Evolutionary conservation across 1,140 invertebrate genomes (phyloP).

Genomic region (Drosophila neocordata): DNA sequence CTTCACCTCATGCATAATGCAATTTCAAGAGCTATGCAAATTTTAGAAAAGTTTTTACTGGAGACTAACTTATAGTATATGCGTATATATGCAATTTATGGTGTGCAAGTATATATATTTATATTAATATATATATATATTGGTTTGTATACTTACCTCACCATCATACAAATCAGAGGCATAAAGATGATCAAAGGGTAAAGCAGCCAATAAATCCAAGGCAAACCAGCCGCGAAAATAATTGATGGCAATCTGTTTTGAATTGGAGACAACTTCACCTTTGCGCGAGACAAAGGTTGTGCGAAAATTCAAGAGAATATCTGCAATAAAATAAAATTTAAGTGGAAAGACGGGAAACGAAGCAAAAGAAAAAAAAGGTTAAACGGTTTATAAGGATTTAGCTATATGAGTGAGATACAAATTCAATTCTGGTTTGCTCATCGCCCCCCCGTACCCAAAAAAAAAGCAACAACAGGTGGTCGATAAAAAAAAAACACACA

Average conservation of each 20-base stretch:
- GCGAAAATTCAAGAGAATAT: constrained; percentile 98
- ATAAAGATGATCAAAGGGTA: constrained; percentile 98
- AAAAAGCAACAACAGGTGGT: constrained; percentile 62
- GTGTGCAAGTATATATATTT: background rate
- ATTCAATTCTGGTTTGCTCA: no score
- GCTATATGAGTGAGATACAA: constrained; percentile 31
- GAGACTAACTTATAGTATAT: background rate
- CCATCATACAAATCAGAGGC: constrained; percentile 92
- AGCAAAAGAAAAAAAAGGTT: constrained; percentile 49
- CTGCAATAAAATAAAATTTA: constrained; percentile 85
- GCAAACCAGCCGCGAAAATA: constrained; percentile 98
- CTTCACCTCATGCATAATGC: constrained; percentile 12
- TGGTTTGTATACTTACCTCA: constrained; percentile 86
- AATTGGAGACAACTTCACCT: constrained; percentile 98
- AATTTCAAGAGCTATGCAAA: constrained; percentile 18
- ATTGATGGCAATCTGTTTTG: constrained; percentile 93
- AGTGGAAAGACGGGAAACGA: constrained; percentile 66
- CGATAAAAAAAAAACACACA: constrained; percentile 34
- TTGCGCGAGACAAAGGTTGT: constrained; percentile 99
- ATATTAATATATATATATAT: background rate
- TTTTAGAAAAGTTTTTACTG: background rate
- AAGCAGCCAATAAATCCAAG: constrained; percentile 96
- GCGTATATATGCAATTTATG: background rate
- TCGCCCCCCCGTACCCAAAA: no score
- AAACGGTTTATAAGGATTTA: constrained; percentile 41